Base-by-base conservation (phyloP, 2,888 invertebrate species). In the Athrips mouffetella region DNA sequence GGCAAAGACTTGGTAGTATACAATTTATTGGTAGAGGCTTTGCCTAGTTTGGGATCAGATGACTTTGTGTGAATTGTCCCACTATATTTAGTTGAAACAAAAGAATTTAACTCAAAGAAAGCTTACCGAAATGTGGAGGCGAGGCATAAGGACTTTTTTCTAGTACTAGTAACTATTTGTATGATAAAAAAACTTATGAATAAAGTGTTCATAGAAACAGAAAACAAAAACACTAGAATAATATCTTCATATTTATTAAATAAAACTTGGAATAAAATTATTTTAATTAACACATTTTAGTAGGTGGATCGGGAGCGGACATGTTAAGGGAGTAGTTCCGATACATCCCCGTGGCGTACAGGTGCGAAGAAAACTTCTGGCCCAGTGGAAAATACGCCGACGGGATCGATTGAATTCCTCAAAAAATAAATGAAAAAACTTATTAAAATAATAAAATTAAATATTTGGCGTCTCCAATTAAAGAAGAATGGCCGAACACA, bases 261-360 rank as follows among this genome's bases (percentile, higher is more conserved):
- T 13, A 40, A 25, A 40, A 8, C 7, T 2, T 16, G 20, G 6
- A 18, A 8, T n/a, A 37, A 15, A 25, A 25, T 10, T 23, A 25
- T 25, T 25, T 15, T 3, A 15, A 6, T 39, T 37, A 48, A 10
- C 42, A 44, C 18, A 48, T 53, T 49, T 50, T 52, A 48, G 44
- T 27, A 33, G 15, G 21, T 50, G 44, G 51, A 39, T 52, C 53
- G 37, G 55, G 51, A 63, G 59, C 39, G 58, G 42, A 42, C 42
- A 42, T 94, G 71, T 96, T 96, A 15, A 96, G 88, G 0, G 95
- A 95, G 73, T 93, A 93, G 79, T 96, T 95, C 51, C 94, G 90
- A 69, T 94, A 95, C 94, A 94, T 95, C 61, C 96, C 96, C 33
- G 91, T 91, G 51, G 89, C 89, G 1, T 90, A 89, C 45, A 93